phyloP scores from a whole-genome alignment of 2,797 vertebrate genomes.

The Lutjanus argentimaculatus region DNA sequence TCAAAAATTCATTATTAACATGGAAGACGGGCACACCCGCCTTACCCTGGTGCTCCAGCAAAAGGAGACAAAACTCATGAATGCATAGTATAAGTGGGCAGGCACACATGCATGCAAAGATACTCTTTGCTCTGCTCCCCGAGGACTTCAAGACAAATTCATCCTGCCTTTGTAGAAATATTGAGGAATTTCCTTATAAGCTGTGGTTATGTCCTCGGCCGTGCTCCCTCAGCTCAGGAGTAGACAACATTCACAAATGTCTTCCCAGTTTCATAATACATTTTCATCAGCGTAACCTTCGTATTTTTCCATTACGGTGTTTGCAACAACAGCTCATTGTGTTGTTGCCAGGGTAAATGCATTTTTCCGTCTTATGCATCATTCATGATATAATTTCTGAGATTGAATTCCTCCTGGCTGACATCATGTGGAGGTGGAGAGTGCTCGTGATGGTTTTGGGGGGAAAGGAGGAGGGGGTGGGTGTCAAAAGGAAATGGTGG shows the following conservation, averaged over 20 bases:
- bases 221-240: conserved; percentile 52
- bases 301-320: conserved; percentile 80
- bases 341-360: conserved; percentile 80
- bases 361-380: conserved; percentile 83
- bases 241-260: conserved; percentile 72
- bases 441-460: conserved; percentile 45
- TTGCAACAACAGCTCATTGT: conserved; percentile 84
- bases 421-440: conserved; percentile 73
- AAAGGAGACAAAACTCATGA: conserved; percentile 63
- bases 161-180: conserved; percentile 52
- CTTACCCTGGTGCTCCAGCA: conserved; percentile 51
- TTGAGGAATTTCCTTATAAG: conserved; percentile 64
- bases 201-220: conserved; percentile 55
- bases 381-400: conserved; percentile 84
- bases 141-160: conserved; percentile 54
- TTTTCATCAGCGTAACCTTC: conserved; percentile 79
- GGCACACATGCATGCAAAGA: conserved; percentile 43
- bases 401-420: conserved; percentile 84
- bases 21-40: conserved; percentile 68
- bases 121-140: conserved; percentile 13
- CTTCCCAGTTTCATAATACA: conserved; percentile 72
- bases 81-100: conserved; percentile 37
- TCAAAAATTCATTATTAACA: conserved; percentile 88
- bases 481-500: conserved; percentile 52
- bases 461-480: not conserved